A percentile compares a stretch with the other conserved stretches of the same genome.
Conservation (phyloP, 2,113 vertebrate genomes). For the Oncorhynchus nerka region DNA sequence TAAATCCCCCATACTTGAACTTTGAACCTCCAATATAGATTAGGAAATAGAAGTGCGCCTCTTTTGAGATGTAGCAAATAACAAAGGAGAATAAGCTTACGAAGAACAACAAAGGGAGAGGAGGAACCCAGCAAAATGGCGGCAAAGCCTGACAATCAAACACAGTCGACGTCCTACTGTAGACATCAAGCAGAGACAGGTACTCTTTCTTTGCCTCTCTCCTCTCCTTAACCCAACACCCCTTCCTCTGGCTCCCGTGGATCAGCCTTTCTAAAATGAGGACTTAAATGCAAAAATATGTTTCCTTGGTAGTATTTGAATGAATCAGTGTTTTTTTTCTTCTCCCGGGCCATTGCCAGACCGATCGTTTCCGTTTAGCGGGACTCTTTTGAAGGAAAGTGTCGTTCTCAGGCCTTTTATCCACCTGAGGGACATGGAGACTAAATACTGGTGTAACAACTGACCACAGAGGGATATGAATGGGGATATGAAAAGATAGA, state of each 20-base stretch:
- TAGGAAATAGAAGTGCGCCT: neutral
- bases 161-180: neutral
- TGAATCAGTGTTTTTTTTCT: slow-evolving; percentile 13
- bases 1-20: too few species aligned
- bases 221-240: neutral
- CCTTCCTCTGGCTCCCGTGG: neutral
- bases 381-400: neutral
- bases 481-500: neutral
- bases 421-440: neutral
- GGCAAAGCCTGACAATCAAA: slow-evolving; percentile 4
- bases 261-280: slow-evolving; percentile 11
- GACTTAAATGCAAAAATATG: slow-evolving; percentile 35
- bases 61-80: slow-evolving; percentile 21
- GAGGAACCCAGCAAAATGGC: neutral
- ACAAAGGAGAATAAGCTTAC: neutral
- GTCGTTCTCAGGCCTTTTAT: neutral
- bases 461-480: neutral
- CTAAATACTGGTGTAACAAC: neutral
- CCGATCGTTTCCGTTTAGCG: neutral
- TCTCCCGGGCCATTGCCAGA: neutral
- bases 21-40: too few species aligned
- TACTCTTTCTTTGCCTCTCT: neutral
- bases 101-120: neutral
- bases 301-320: slow-evolving; percentile 35
- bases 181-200: neutral